Percentiles rank a stretch among this genome's conserved stretches.
Conservation (phyloP, 2,888 invertebrate genomes). For the Drosophila setosimentum region DNA sequence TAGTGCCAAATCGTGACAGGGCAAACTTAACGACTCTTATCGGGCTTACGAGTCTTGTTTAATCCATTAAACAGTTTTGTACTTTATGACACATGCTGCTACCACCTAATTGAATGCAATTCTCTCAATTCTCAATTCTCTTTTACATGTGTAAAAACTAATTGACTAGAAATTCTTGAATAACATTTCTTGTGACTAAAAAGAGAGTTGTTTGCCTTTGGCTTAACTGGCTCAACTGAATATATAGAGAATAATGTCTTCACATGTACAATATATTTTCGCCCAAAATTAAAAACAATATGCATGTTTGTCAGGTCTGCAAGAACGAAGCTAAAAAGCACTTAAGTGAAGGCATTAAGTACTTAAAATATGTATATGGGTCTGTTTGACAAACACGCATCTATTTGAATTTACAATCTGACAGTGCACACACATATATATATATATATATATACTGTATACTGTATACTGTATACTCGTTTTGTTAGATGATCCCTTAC, state of each 20-base stretch:
- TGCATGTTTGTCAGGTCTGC: not conserved
- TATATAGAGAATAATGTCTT: too few relatives aligned
- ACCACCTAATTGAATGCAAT: slow-evolving; percentile 20
- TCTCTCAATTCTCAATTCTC: slow-evolving; percentile 13
- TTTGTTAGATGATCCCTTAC: not conserved
- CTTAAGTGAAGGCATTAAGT: not conserved
- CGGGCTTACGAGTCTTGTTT: slow-evolving; percentile 9
- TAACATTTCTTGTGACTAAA: too few relatives aligned
- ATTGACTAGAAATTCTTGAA: not conserved
- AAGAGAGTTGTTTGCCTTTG: too few relatives aligned
- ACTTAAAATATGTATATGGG: not conserved
- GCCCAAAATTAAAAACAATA: not conserved
- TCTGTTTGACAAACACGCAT: slow-evolving; percentile 2
- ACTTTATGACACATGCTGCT: slow-evolving; percentile 30
- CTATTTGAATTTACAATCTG: slow-evolving; percentile 16
- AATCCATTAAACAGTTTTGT: slow-evolving; percentile 38
- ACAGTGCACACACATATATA: slow-evolving; percentile 2
- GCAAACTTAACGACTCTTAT: slow-evolving; percentile 25
- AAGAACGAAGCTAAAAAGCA: not conserved
- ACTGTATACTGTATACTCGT: too few relatives aligned
- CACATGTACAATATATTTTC: not conserved
- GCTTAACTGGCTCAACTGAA: too few relatives aligned
- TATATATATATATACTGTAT: too few relatives aligned
- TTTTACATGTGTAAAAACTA: not conserved
- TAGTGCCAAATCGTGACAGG: slow-evolving; percentile 38